A percentile compares a stretch with the other conserved stretches of the same genome.
These are phyloP conservation scores for Clarias pachynema DNA, from an alignment of 2,797 vertebrate species.

Conservation along the genomic window DNA sequence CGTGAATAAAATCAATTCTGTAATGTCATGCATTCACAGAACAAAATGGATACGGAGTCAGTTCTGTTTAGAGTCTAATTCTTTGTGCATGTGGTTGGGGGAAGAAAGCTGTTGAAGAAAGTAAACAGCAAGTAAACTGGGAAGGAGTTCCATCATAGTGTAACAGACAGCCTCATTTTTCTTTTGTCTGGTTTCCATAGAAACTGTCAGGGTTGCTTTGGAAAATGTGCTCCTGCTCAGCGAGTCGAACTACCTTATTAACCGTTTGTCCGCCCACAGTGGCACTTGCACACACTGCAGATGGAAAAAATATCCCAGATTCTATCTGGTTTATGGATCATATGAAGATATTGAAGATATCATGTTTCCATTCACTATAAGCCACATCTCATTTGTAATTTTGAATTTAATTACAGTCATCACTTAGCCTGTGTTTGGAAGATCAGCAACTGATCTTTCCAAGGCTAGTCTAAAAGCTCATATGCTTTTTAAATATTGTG, in stretches of 20 bases:
- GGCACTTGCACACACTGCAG: constrained; percentile 42
- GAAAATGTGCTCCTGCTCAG: constrained; percentile 68
- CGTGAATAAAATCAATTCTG: not conserved
- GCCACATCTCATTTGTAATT: not conserved
- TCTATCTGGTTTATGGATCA: constrained; percentile 26
- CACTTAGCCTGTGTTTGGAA: not conserved
- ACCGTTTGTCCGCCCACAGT: constrained; percentile 66
- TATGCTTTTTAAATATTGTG: not conserved
- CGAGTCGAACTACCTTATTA: constrained; percentile 70
- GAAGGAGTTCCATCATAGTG: constrained; percentile 30
- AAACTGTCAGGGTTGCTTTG: constrained; percentile 69
- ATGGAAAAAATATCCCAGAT: constrained; percentile 10
- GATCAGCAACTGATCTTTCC: not conserved
- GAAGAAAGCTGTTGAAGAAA: constrained; percentile 11
- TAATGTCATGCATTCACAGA: not conserved
- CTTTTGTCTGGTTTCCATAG: constrained; percentile 68
- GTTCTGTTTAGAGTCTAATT: constrained; percentile 1
- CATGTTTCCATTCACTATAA: not conserved
- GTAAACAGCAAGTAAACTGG: not conserved
- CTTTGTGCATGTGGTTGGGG: not conserved
- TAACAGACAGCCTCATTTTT: constrained; percentile 71
- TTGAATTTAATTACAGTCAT: constrained; percentile 2
- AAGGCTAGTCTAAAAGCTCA: not conserved
- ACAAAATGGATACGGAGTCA: not conserved
- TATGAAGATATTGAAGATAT: not conserved